Base-by-base conservation (phyloP, 2,888 invertebrate genomes). In the Elegia similella region DNA sequence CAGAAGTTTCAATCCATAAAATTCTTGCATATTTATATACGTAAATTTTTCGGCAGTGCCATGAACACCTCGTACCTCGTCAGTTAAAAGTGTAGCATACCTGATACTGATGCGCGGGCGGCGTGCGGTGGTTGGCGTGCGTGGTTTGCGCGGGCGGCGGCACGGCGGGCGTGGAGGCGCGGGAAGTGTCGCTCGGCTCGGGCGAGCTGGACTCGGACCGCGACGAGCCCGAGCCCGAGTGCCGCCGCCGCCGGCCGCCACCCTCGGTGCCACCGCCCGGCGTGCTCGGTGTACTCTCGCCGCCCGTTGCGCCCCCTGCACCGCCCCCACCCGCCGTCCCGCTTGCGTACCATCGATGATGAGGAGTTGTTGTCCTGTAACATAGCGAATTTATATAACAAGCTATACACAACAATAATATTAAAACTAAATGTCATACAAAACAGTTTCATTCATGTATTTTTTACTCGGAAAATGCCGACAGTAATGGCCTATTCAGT, bases 81-180 rank as follows among this genome's bases (percentile, higher is more conserved):
- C 23, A 23, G 23, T 23, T 23, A 23, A 23, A 23, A 23, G 5
- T 23, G 23, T 3, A 23, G 23, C 23, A 23, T 23, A 83, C 85
- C 81, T 86, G 82, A 68, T 84, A 85, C 62, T 78, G 76, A 47
- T 72, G 66, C 13, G 72, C 64, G 55, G 80, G 78, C 56, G 82
- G 80, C 55, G 82, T 80, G 58, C 85, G 80, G 61, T 81, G 80
- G 69, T 79, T 79, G 61, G 73, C 65, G 70, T 80, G 82, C 65
- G 80, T 78, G 42, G 78, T 71, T 64, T 73, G 72, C 17, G 50
- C 34, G 78, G 85, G 70, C 75, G 82, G 66, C 81, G 87, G 80
- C 86, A 92, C 69, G 78, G 92, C 78, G 73, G 93, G 78, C 82
- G 93, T 93, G 67, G 93, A 93, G 57, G 94, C 93, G 64, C 93